Base-by-base conservation (phyloP, 2,113 vertebrate genomes). In the Scalopus aquaticus region DNA sequence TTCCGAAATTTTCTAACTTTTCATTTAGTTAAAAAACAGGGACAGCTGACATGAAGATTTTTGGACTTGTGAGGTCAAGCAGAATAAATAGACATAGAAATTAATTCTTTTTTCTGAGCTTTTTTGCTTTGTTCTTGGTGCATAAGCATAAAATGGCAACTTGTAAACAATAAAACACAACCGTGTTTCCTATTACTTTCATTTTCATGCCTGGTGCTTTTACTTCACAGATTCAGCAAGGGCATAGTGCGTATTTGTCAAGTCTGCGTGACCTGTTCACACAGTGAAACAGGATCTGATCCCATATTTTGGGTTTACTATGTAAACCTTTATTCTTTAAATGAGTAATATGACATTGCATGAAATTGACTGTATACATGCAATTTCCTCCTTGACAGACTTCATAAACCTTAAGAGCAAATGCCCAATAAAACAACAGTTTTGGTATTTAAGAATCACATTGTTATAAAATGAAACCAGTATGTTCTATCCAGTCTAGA, bases 121-220 rank as follows among this genome's bases (percentile, higher is more conserved):
- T 70, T 69, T 37, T 70, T 70, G 19, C 44, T 86, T 84, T 81
- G 35, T 72, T 90, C 69, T 88, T 69, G 39, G 42, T 82, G 32
- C 35, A 85, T 44, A 6, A 81, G 49, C 58, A 60, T 69, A 84
- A 28, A 30, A 85, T 80, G 32, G 56, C 24, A 80, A 86, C 69
- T 62, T 94, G 2, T 19, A 77, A 76, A 78, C 93, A 79, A 6
- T 67, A 87, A 46, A 86, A 90, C 51, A 51, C 42, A 30, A 77
- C 64, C 35, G 79, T 9, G 56, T 95, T 1, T 87, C 60, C 15
- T 83, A 5, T 65, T 93, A 90, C 54, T 97, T 97, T 73, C 30
- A 35, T 94, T 85, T 92, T 79, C 60, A 6, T 60, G 11, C 39
- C 42, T 78, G 62, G 19, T 70, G 77, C 78, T 95, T 94, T 96